Evolutionary conservation across 2,113 vertebrate genomes (phyloP).

Genomic region (Polypterus senegalus): DNA sequence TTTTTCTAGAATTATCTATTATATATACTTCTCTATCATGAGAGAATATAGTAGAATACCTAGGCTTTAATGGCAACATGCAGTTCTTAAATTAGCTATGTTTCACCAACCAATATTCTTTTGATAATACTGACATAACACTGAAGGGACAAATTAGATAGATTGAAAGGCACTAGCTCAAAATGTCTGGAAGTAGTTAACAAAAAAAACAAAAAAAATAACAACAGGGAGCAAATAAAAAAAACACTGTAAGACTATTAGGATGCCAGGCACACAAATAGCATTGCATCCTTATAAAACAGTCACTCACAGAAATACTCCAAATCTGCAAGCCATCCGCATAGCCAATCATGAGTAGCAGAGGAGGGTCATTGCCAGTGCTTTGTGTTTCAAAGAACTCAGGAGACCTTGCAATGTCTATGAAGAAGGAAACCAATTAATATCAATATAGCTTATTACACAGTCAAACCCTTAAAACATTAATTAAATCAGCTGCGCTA

Average conservation of each 20-base stretch:
- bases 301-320: slow-evolving; percentile 81
- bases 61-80: no score
- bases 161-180: no score
- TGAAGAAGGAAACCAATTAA: slow-evolving; percentile 1
- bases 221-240: neutral
- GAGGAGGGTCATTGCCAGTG: slow-evolving; percentile 70
- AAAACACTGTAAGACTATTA: no score
- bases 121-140: neutral
- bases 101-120: no score
- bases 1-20: no score
- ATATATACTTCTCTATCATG: no score
- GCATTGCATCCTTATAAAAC: neutral
- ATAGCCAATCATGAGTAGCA: slow-evolving; percentile 88
- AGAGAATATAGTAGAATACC: no score
- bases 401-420: slow-evolving; percentile 77
- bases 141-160: slow-evolving; percentile 17
- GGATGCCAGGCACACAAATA: no score
- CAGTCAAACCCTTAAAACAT: neutral
- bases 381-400: slow-evolving; percentile 86
- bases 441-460: accelerated
- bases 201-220: neutral
- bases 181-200: no score
- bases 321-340: slow-evolving; percentile 92
- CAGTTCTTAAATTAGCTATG: no score
- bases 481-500: no score